phyloP scores from a whole-genome alignment of 1,140 invertebrate genomes.

The Carposina sasakii region DNA sequence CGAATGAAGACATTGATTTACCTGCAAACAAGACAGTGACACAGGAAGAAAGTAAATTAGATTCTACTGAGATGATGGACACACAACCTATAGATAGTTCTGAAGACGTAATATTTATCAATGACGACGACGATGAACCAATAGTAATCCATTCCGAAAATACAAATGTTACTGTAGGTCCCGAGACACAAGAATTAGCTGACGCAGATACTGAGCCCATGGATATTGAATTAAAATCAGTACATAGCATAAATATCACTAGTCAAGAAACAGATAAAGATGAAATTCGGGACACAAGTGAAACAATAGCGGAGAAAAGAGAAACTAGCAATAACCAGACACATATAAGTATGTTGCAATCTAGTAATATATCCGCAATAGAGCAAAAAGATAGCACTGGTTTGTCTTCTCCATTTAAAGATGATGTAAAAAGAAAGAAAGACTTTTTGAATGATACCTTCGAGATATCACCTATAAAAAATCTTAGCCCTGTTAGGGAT shows the following conservation, averaged over 20 bases:
- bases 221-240: constrained; percentile 20
- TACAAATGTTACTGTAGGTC: constrained; percentile 18
- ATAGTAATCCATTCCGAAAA: constrained; percentile 26
- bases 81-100: constrained; percentile 35
- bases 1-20: constrained; percentile 43
- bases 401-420: constrained; percentile 51
- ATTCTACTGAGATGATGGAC: constrained; percentile 55
- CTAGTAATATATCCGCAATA: too few species aligned
- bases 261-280: constrained; percentile 1
- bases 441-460: constrained; percentile 72
- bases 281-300: too few species aligned
- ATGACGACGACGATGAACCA: constrained; percentile 26
- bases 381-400: too few species aligned
- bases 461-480: constrained; percentile 74
- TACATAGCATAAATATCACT: not conserved
- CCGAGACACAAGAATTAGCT: constrained; percentile 47
- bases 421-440: constrained; percentile 63
- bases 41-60: constrained; percentile 24
- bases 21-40: constrained; percentile 40
- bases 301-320: too few species aligned
- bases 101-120: constrained; percentile 32
- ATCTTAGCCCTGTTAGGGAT: constrained; percentile 46
- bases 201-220: constrained; percentile 52
- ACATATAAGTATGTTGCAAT: too few species aligned
- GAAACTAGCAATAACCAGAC: too few species aligned